phyloP scores from a whole-genome alignment of 92 coral and sea anemone genomes.

The Phenganax marumi region DNA sequence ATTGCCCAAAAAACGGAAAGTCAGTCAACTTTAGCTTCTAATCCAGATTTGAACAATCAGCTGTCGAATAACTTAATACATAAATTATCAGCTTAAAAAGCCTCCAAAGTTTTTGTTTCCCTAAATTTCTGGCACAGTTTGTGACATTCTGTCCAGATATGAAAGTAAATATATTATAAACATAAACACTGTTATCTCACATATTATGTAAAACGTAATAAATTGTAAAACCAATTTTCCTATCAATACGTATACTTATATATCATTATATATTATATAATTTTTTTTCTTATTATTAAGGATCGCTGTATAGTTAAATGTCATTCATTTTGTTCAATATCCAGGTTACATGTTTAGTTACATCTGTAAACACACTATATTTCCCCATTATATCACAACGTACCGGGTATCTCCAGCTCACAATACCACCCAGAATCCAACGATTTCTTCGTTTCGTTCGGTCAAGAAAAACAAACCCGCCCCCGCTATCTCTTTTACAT shows the following conservation, averaged over 20 bases:
- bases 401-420: constrained; percentile 89
- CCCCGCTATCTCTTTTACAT: constrained; percentile 89
- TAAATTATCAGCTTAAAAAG: no score
- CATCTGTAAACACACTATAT: constrained; percentile 83
- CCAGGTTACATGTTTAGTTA: constrained; percentile 76
- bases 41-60: no score
- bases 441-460: constrained; percentile 58
- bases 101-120: no score
- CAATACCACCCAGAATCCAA: constrained; percentile 91
- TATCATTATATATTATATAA: background rate
- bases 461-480: constrained; percentile 80
- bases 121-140: no score
- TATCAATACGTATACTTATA: background rate
- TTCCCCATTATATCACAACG: constrained; percentile 78
- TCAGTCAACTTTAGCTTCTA: no score
- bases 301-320: background rate
- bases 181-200: background rate
- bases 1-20: no score
- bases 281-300: background rate
- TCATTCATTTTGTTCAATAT: constrained; percentile 60
- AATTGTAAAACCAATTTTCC: constrained; percentile 15
- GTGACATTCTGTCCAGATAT: no score
- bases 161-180: no score
- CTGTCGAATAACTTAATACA: no score
- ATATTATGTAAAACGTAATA: background rate